Conservation (phyloP, 2,797 vertebrate species). For the Spinus olivaceus region DNA sequence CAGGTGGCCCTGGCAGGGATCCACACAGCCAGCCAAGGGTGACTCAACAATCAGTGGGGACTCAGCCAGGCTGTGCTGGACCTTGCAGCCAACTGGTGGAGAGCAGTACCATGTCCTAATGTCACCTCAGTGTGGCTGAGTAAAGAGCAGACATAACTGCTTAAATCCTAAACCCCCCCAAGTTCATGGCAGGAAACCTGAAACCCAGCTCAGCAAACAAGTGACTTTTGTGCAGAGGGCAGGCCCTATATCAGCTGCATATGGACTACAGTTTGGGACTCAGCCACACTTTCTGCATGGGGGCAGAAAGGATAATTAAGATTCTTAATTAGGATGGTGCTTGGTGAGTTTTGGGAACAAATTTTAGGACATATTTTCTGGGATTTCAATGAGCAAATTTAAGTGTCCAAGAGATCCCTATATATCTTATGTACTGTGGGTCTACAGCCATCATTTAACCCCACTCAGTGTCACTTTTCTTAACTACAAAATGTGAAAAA, state of each 20-base stretch:
- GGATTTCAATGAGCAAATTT: neutral
- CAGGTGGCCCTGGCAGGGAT: conserved; percentile 22
- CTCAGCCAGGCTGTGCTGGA: neutral
- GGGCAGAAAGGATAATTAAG: neutral
- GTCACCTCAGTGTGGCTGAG: neutral
- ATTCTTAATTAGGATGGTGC: neutral
- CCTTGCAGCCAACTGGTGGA: neutral
- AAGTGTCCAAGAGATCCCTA: neutral
- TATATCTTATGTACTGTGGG: neutral
- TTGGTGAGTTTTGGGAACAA: neutral
- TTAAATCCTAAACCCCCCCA: neutral
- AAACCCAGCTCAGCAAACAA: neutral
- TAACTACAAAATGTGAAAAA: neutral
- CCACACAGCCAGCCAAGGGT: neutral
- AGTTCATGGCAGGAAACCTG: neutral
- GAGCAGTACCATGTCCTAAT: neutral
- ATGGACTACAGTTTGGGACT: neutral
- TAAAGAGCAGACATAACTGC: neutral
- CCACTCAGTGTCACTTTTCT: neutral
- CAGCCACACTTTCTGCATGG: neutral
- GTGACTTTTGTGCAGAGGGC: neutral
- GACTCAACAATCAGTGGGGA: neutral
- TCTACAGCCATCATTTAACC: neutral
- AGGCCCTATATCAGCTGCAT: neutral
- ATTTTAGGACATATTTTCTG: neutral